These are phyloP conservation scores for Synergus laeviventris DNA, from an alignment of 2,888 invertebrate genomes.

Conservation along the genomic window DNA sequence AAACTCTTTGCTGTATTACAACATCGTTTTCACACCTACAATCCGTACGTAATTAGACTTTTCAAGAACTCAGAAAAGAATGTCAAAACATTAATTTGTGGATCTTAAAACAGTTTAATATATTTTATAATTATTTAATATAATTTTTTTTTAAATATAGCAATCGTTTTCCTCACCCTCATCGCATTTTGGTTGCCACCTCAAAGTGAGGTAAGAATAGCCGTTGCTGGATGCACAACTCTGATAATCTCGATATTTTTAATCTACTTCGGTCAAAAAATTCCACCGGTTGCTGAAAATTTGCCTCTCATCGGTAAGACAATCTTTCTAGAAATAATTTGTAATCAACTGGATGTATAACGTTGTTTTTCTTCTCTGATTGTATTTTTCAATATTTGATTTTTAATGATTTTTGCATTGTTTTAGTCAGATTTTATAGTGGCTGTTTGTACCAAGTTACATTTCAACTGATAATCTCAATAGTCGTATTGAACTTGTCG, in stretches of 20 bases:
- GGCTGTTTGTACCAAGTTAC: slow-evolving; percentile 77
- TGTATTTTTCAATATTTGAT: neutral
- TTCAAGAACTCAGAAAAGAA: neutral
- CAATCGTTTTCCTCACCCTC: slow-evolving; percentile 80
- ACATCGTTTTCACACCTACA: slow-evolving; percentile 81
- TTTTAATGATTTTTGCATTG: slow-evolving; percentile 28
- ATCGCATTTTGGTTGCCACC: slow-evolving; percentile 83
- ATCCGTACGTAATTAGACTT: slow-evolving; percentile 73
- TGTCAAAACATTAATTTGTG: neutral
- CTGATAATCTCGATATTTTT: slow-evolving; percentile 81
- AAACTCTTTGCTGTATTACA: slow-evolving; percentile 80
- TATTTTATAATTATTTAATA: too few species aligned
- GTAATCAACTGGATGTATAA: neutral
- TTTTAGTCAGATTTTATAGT: slow-evolving; percentile 79
- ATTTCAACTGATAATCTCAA: slow-evolving; percentile 78
- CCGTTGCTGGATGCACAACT: slow-evolving; percentile 80
- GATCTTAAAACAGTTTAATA: neutral
- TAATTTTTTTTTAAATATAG: slow-evolving; percentile 64
- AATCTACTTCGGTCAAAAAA: slow-evolving; percentile 80
- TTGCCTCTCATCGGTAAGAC: slow-evolving; percentile 79
- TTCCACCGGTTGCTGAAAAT: slow-evolving; percentile 78
- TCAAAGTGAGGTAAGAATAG: slow-evolving; percentile 82
- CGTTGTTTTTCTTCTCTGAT: neutral
- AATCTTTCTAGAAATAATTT: slow-evolving; percentile 12
- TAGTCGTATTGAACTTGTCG: slow-evolving; percentile 78